Percentiles rank a stretch among this genome's conserved stretches.
These are phyloP conservation scores for Sarcophaga subvicina DNA, from an alignment of 2,888 invertebrate species.

Conservation along the genomic window DNA sequence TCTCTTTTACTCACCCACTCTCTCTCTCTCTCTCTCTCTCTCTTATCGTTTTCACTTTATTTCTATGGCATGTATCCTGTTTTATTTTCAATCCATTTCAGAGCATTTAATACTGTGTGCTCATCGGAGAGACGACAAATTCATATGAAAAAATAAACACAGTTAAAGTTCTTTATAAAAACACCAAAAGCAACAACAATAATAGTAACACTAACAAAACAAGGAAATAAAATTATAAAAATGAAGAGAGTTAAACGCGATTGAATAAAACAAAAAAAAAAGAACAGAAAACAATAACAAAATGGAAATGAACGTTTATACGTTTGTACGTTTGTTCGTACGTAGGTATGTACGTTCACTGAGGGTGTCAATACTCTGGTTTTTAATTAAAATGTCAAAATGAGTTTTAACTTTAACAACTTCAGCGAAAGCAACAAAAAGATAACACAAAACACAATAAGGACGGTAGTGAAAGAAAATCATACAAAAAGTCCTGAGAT, in stretches of 20 bases:
- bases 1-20: conserved; percentile 6
- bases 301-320: conserved; percentile 1
- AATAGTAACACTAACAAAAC: conserved; percentile 50
- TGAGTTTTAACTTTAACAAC: conserved; percentile 57
- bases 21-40: neutral
- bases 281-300: neutral
- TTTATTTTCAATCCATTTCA: conserved; percentile 38
- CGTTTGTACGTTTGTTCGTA: conserved; percentile 33
- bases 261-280: neutral
- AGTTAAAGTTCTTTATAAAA: neutral
- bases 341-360: conserved; percentile 34
- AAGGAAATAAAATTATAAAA: conserved; percentile 26
- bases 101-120: conserved; percentile 12
- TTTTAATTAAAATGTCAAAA: conserved; percentile 70
- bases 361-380: conserved; percentile 64
- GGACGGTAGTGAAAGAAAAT: neutral
- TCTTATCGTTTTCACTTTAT: neutral
- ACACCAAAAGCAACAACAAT: conserved; percentile 24
- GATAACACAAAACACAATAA: neutral
- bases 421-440: conserved; percentile 24
- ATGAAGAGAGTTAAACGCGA: neutral
- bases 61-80: conserved; percentile 1
- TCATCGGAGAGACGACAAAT: conserved; percentile 35
- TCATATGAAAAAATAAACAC: conserved; percentile 6
- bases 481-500: neutral